Percentiles rank a stretch among this genome's conserved stretches.
These are phyloP conservation scores for Syngnathoides biaculeatus DNA, from an alignment of 2,113 vertebrate species.

Conservation along the genomic window DNA sequence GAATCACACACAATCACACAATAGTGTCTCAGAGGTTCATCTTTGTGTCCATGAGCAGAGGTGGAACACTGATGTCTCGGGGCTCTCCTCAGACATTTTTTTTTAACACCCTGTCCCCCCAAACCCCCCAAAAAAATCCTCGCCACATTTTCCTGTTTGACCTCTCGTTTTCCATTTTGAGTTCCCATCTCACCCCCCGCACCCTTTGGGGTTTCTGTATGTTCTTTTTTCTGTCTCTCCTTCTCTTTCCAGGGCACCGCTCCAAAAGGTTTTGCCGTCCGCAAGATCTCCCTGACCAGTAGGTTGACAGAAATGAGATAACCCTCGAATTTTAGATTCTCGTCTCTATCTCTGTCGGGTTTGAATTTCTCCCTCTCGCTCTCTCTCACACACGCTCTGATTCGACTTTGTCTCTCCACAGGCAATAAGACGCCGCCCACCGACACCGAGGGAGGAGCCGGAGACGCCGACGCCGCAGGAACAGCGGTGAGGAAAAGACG, in stretches of 20 bases:
- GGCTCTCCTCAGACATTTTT: slow-evolving; percentile 47
- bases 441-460: slow-evolving; percentile 47
- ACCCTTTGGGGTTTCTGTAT: slow-evolving; percentile 76
- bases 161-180: slow-evolving; percentile 49
- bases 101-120: slow-evolving; percentile 6
- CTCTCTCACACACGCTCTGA: too few relatives aligned
- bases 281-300: slow-evolving; percentile 76
- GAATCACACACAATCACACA: not conserved
- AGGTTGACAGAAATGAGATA: slow-evolving; percentile 40
- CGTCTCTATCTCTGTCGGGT: too few relatives aligned
- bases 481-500: slow-evolving; percentile 82
- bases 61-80: slow-evolving; percentile 48
- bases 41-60: slow-evolving; percentile 50
- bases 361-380: too few relatives aligned
- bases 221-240: slow-evolving; percentile 63
- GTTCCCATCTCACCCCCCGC: slow-evolving; percentile 64
- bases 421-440: slow-evolving; percentile 63
- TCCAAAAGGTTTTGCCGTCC: slow-evolving; percentile 73
- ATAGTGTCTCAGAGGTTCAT: slow-evolving; percentile 8
- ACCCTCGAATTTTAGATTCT: not conserved
- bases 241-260: slow-evolving; percentile 69
- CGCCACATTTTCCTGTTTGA: slow-evolving; percentile 55
- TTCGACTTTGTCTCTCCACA: slow-evolving; percentile 14
- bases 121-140: slow-evolving; percentile 8
- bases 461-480: slow-evolving; percentile 65